A percentile compares a stretch with the other conserved stretches of the same genome.
These are phyloP conservation scores for Meandrusa payeni DNA, from an alignment of 2,888 invertebrate species.

Conservation along the genomic window DNA sequence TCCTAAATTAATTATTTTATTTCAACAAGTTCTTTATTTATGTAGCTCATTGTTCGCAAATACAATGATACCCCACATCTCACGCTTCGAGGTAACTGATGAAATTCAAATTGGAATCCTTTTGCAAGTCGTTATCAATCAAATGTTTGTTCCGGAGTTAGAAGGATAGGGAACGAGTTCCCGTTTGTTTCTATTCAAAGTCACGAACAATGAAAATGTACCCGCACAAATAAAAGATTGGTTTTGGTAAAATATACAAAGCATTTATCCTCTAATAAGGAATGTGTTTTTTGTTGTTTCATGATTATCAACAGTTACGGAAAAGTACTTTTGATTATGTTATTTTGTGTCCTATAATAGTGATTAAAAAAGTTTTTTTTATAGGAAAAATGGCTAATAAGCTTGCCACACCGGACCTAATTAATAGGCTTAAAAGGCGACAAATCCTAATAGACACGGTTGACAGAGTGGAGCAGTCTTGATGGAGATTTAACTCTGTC, in stretches of 20 bases:
- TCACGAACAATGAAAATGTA: conserved; percentile 12
- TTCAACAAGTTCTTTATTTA: background rate
- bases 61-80: background rate
- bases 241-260: background rate
- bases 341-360: too few relatives aligned
- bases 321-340: too few relatives aligned
- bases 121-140: conserved; percentile 10
- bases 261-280: conserved; percentile 2
- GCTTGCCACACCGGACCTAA: too few relatives aligned
- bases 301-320: too few relatives aligned
- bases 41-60: background rate
- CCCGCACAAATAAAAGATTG: conserved; percentile 5
- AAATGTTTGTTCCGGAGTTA: conserved; percentile 4
- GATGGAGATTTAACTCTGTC: too few relatives aligned
- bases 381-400: too few relatives aligned
- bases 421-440: too few relatives aligned
- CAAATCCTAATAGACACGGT: too few relatives aligned
- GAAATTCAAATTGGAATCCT: conserved; percentile 11
- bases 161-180: conserved; percentile 7
- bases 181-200: conserved; percentile 11
- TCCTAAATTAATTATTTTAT: background rate
- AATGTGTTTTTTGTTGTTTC: too few relatives aligned
- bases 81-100: background rate
- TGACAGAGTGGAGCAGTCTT: too few relatives aligned
- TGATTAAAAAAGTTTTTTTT: too few relatives aligned